Conservation (phyloP, 1,140 invertebrate genomes). For the Lordiphosa collinella region DNA sequence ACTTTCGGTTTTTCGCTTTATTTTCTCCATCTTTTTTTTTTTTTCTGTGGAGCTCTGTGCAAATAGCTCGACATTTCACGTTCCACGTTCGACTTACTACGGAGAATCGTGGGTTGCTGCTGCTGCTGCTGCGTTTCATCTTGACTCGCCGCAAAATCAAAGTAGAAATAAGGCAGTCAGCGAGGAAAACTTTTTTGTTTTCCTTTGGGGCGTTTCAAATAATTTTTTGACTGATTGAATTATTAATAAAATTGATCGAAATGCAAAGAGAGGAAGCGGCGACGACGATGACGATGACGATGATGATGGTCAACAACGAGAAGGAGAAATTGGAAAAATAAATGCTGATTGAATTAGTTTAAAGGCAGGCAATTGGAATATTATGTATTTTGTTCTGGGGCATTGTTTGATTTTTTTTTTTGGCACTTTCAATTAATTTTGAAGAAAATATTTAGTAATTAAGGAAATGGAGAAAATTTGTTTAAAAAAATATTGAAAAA, state of each 20-base stretch:
- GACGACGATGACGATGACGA: slow-evolving; percentile 2
- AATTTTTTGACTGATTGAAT: slow-evolving; percentile 79
- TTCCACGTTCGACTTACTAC: slow-evolving; percentile 8
- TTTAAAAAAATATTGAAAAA: no score
- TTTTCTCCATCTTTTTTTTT: slow-evolving; percentile 8
- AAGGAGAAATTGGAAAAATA: slow-evolving; percentile 30
- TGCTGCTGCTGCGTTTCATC: slow-evolving; percentile 2
- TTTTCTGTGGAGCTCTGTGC: slow-evolving; percentile 52
- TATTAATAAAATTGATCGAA: slow-evolving; percentile 79
- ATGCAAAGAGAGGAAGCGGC: slow-evolving; percentile 55
- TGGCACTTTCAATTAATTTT: no score
- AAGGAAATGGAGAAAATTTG: no score
- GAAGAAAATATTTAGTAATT: no score
- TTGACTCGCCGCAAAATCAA: slow-evolving; percentile 27
- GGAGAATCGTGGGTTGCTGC: not conserved
- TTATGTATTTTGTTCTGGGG: no score
- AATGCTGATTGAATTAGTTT: slow-evolving; percentile 1
- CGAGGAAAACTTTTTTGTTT: slow-evolving; percentile 67
- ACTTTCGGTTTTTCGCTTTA: slow-evolving; percentile 49
- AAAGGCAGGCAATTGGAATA: no score
- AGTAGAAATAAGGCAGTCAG: slow-evolving; percentile 31
- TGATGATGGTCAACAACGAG: slow-evolving; percentile 25
- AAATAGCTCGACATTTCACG: slow-evolving; percentile 47
- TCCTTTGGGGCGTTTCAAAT: slow-evolving; percentile 77
- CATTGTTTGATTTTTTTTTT: no score